phyloP scores from a whole-genome alignment of 2,113 vertebrate species.

The Microtus pennsylvanicus region DNA sequence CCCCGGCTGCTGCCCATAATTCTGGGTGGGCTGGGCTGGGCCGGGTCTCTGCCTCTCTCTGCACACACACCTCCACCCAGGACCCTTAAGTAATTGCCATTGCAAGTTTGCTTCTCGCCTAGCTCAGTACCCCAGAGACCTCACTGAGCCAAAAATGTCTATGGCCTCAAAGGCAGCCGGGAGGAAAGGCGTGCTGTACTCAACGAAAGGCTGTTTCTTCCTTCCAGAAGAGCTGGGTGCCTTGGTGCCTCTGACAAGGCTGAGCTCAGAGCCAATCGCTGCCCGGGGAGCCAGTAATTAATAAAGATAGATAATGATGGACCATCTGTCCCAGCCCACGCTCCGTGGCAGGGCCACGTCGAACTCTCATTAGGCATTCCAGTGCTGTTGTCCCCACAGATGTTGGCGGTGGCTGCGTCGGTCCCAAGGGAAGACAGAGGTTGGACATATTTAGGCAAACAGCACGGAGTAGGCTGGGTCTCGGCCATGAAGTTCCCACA shows the following conservation, averaged over 20 bases:
- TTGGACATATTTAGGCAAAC: conserved; percentile 51
- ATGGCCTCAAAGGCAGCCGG: conserved; percentile 23
- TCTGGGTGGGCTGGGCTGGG: accelerated
- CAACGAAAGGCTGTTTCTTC: conserved; percentile 32
- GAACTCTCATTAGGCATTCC: conserved; percentile 76
- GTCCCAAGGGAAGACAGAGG: conserved; percentile 31
- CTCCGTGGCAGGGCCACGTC: not conserved
- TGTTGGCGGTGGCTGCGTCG: conserved; percentile 2
- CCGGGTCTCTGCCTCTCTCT: not conserved
- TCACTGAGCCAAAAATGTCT: conserved; percentile 50
- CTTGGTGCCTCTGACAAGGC: not conserved
- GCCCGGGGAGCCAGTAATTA: conserved; percentile 64
- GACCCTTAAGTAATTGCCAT: not conserved
- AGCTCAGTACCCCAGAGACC: not conserved
- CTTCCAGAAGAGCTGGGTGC: conserved; percentile 49
- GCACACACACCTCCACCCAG: not conserved
- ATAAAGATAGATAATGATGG: conserved; percentile 77
- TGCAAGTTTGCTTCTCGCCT: not conserved
- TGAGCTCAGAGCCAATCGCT: conserved; percentile 58
- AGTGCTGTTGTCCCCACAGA: conserved; percentile 39
- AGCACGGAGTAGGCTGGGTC: not conserved
- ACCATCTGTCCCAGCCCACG: conserved; percentile 68
- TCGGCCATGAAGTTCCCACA: accelerated
- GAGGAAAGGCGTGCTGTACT: not conserved
- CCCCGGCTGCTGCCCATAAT: accelerated